A percentile compares a stretch with the other conserved stretches of the same genome.
phyloP scores from a whole-genome alignment of 2,888 invertebrate genomes.

The Heliconius charithonia region DNA sequence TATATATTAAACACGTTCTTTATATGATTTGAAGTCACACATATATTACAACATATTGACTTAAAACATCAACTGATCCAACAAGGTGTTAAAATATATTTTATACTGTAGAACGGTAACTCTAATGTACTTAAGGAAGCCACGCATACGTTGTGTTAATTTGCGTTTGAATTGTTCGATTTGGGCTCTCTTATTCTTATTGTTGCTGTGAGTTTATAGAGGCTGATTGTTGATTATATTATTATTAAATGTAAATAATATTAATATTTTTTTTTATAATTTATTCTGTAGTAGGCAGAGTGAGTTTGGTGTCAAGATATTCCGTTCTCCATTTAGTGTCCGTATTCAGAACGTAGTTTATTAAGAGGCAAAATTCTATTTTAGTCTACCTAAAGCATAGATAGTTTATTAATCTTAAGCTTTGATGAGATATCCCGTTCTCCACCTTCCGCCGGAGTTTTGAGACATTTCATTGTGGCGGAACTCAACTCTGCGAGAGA shows the following conservation, averaged over 20 bases:
- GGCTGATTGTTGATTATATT: slow-evolving; percentile 19
- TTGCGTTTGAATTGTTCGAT: slow-evolving; percentile 39
- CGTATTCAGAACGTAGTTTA: no score
- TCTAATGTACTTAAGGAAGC: slow-evolving; percentile 25
- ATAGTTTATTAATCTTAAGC: no score
- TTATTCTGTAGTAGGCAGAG: neutral
- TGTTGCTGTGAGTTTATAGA: slow-evolving; percentile 35
- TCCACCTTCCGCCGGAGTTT: neutral
- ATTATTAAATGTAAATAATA: neutral
- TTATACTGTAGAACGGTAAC: neutral
- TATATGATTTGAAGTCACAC: neutral
- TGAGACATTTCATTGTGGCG: neutral
- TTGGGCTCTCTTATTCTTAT: slow-evolving; percentile 27
- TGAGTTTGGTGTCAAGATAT: no score
- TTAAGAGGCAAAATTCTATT: no score
- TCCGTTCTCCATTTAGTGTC: no score
- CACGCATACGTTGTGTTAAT: slow-evolving; percentile 39
- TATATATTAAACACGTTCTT: neutral
- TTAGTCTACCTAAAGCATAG: no score
- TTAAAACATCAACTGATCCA: neutral
- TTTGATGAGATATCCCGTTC: neutral
- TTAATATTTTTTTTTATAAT: neutral
- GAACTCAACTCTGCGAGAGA: neutral
- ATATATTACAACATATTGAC: neutral
- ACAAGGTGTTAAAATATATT: neutral